These are phyloP conservation scores for Sebastolobus altivelis DNA, from an alignment of 2,797 vertebrate genomes.

Conservation along the genomic window DNA sequence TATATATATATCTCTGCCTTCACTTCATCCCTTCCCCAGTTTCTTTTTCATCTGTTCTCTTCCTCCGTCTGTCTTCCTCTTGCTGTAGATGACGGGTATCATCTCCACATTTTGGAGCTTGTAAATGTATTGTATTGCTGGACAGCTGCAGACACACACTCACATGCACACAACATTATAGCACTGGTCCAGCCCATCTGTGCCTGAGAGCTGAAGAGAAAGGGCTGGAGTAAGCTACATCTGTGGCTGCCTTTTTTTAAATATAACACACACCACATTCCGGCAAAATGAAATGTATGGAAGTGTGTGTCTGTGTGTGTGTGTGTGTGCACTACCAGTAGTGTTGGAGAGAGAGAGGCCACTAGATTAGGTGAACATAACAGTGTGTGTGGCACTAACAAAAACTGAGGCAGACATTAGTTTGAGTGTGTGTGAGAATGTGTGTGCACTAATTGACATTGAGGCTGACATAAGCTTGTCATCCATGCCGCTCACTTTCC, in stretches of 20 bases:
- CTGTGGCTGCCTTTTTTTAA: slow-evolving; percentile 38
- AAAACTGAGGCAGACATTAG: slow-evolving; percentile 14
- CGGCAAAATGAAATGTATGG: background rate
- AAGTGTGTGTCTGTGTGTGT: slow-evolving; percentile 6
- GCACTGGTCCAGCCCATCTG: slow-evolving; percentile 30
- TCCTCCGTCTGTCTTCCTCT: background rate
- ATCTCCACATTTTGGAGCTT: slow-evolving; percentile 38
- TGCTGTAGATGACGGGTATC: slow-evolving; percentile 48
- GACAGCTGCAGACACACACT: slow-evolving; percentile 29
- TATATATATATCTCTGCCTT: background rate
- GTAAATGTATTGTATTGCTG: slow-evolving; percentile 36
- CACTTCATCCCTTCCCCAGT: background rate
- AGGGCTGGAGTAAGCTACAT: slow-evolving; percentile 25
- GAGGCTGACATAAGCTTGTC: slow-evolving; percentile 62
- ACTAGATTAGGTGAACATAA: slow-evolving; percentile 3
- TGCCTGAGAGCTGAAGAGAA: slow-evolving; percentile 39
- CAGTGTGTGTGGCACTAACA: slow-evolving; percentile 16
- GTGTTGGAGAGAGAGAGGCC: background rate
- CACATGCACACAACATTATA: background rate
- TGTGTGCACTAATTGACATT: slow-evolving; percentile 64
- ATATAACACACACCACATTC: slow-evolving; percentile 9
- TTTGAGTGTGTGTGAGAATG: slow-evolving; percentile 2
- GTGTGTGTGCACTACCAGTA: background rate
- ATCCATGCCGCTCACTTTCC: slow-evolving; percentile 45
- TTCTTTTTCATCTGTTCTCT: background rate